Evolutionary conservation across 2,113 vertebrate species (phyloP).

Genomic region (Gallinago jamesoni): DNA sequence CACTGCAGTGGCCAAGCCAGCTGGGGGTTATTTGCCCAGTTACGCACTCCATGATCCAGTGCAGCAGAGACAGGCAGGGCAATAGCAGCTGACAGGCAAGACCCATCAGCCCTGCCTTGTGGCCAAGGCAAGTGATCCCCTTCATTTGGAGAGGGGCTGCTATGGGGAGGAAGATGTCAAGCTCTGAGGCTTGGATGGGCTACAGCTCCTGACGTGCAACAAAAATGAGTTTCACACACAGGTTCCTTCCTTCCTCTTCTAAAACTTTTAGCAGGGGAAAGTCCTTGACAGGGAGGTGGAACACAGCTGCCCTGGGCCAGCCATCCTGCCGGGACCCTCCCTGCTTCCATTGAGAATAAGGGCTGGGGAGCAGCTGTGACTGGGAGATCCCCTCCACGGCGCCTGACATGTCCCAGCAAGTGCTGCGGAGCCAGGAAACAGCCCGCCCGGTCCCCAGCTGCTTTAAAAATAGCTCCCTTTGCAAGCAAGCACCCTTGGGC

Average conservation of each 20-base stretch:
- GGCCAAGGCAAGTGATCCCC: background rate
- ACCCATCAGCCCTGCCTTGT: background rate
- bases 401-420: constrained; percentile 26
- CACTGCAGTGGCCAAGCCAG: accelerated
- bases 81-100: background rate
- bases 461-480: background rate
- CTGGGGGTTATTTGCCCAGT: background rate
- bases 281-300: background rate
- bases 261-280: background rate
- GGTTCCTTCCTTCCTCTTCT: background rate
- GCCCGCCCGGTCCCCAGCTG: background rate
- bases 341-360: background rate
- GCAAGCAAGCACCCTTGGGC: background rate
- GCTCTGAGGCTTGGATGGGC: background rate
- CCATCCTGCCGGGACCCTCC: background rate
- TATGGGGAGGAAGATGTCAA: background rate
- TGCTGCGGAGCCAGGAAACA: background rate
- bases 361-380: constrained; percentile 22
- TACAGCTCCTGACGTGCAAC: background rate
- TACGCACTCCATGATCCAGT: too few species aligned
- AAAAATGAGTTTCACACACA: background rate
- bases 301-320: background rate
- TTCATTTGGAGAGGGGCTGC: background rate
- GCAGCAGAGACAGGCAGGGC: background rate
- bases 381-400: background rate